A percentile compares a stretch with the other conserved stretches of the same genome.
These are phyloP conservation scores for Clitarchus hookeri DNA, from an alignment of 2,888 invertebrate genomes.

Conservation along the genomic window DNA sequence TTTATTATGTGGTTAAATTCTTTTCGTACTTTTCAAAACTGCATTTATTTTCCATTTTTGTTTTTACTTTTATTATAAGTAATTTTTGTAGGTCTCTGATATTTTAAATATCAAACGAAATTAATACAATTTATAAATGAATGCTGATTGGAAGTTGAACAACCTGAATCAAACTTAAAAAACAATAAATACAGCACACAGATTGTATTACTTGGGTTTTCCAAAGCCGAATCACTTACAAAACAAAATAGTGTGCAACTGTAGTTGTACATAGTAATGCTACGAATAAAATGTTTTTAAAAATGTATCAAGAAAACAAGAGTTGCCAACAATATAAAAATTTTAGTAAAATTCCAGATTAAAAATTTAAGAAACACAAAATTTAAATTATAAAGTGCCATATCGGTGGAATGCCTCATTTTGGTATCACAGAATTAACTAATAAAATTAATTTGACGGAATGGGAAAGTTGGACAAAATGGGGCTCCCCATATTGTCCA, in stretches of 20 bases:
- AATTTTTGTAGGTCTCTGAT: not conserved
- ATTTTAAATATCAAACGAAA: not conserved
- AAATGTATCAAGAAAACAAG: not conserved
- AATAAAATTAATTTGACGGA: not conserved
- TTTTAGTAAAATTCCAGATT: not conserved
- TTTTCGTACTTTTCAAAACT: not conserved
- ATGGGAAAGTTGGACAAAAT: not conserved
- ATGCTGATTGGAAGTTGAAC: not conserved
- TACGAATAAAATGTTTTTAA: not conserved
- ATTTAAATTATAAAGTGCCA: not conserved
- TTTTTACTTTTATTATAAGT: not conserved
- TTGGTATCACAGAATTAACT: not conserved
- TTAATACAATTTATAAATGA: not conserved
- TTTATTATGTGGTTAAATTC: not conserved
- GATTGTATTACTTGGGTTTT: not conserved
- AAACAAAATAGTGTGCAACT: too few species aligned
- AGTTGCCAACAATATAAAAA: not conserved
- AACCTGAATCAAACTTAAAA: not conserved
- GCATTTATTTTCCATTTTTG: not conserved
- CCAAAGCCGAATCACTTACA: too few species aligned
- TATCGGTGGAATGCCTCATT: not conserved
- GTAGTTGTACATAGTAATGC: too few species aligned
- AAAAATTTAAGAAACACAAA: not conserved
- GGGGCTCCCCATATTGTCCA: not conserved
- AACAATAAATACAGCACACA: not conserved